phyloP scores from a whole-genome alignment of 2,888 invertebrate species.

The Cybosia mesomella region DNA sequence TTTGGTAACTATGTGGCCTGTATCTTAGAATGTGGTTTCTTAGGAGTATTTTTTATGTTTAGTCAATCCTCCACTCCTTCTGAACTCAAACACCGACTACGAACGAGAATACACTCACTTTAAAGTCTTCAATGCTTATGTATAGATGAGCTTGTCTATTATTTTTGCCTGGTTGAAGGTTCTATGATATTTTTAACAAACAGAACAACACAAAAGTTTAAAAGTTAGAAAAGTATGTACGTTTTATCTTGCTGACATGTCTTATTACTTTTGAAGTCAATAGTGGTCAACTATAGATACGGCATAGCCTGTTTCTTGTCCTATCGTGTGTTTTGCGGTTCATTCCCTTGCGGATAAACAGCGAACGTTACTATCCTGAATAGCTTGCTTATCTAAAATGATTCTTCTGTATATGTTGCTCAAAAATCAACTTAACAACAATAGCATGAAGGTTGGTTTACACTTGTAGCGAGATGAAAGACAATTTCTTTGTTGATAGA shows the following conservation, averaged over 20 bases:
- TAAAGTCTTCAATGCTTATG: too few species aligned
- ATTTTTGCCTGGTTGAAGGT: too few species aligned
- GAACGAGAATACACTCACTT: too few species aligned
- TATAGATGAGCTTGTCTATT: too few species aligned
- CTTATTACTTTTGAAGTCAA: conserved; percentile 29
- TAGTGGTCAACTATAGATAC: conserved; percentile 19
- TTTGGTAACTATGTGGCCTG: too few species aligned
- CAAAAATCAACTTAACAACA: not conserved
- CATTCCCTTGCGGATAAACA: conserved; percentile 40
- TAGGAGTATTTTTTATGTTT: too few species aligned
- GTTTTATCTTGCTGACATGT: conserved; percentile 14
- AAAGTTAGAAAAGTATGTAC: not conserved
- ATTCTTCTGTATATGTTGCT: conserved; percentile 1
- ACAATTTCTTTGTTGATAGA: conserved; percentile 35
- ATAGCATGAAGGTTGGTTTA: conserved; percentile 15
- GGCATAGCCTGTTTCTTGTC: conserved; percentile 23
- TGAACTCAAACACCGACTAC: too few species aligned
- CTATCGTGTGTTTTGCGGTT: conserved; percentile 24
- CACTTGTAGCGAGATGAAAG: conserved; percentile 6
- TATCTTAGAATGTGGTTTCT: too few species aligned
- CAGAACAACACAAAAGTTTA: too few species aligned
- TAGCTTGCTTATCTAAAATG: conserved; percentile 41
- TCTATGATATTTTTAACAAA: not conserved
- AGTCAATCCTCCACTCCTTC: too few species aligned
- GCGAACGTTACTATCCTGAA: conserved; percentile 24